phyloP scores from a whole-genome alignment of 2,797 vertebrate genomes.

The Typhlichthys eigenmanni region DNA sequence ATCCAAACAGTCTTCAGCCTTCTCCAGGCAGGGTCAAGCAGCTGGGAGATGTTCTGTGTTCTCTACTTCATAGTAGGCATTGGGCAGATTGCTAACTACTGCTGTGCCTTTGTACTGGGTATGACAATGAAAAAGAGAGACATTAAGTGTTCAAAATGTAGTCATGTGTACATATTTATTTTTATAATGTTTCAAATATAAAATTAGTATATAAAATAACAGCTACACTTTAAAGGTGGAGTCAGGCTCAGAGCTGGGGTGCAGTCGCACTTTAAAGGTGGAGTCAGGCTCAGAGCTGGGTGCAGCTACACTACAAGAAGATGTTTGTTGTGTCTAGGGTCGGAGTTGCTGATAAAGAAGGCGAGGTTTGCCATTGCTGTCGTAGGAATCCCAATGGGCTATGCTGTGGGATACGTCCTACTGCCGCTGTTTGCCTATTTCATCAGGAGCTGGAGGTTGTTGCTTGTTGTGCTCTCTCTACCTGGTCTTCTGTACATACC shows the following conservation, averaged over 20 bases:
- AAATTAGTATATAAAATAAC: too few relatives aligned
- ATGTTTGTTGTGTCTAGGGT: slow-evolving; percentile 54
- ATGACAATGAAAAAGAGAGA: slow-evolving; percentile 16
- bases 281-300: too few relatives aligned
- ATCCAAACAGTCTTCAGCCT: slow-evolving; percentile 83
- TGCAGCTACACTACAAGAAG: too few relatives aligned
- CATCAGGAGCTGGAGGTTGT: slow-evolving; percentile 77
- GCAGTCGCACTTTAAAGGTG: too few relatives aligned
- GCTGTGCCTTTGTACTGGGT: slow-evolving; percentile 84
- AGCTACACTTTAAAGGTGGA: too few relatives aligned
- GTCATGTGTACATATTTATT: too few relatives aligned
- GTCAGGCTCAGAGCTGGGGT: too few relatives aligned
- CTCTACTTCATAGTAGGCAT: slow-evolving; percentile 80
- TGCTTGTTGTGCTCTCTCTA: slow-evolving; percentile 71
- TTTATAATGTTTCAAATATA: too few relatives aligned
- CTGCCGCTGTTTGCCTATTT: slow-evolving; percentile 78
- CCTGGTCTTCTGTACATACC: slow-evolving; percentile 73
- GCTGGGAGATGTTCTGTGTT: slow-evolving; percentile 82
- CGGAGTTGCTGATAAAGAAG: slow-evolving; percentile 80
- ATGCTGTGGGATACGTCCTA: slow-evolving; percentile 77
- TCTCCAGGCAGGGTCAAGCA: slow-evolving; percentile 78
- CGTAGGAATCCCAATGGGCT: slow-evolving; percentile 77
- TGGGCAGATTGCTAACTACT: slow-evolving; percentile 85
- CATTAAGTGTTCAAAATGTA: too few relatives aligned
- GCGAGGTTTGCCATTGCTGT: slow-evolving; percentile 75